Percentiles rank a stretch among this genome's conserved stretches.
These are phyloP conservation scores for Heteromurus nitidus DNA, from an alignment of 2,888 invertebrate species.

Conservation along the genomic window DNA sequence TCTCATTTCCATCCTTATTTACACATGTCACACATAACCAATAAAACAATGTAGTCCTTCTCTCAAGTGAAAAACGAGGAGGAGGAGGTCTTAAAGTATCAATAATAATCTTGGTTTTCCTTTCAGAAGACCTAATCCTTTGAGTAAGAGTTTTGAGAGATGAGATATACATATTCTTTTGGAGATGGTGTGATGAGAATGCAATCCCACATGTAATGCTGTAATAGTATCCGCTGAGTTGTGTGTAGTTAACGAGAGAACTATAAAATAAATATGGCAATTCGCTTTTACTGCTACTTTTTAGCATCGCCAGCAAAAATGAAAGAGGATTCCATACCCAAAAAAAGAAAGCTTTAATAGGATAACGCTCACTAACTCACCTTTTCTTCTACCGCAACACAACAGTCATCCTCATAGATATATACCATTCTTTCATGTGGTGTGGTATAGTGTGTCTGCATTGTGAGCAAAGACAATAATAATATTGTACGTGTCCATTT, in stretches of 20 bases:
- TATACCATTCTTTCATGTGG: too few species aligned
- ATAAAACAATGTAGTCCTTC: conserved; percentile 26
- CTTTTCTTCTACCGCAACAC: too few species aligned
- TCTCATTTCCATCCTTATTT: conserved; percentile 6
- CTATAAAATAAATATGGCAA: conserved; percentile 14
- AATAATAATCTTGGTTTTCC: conserved; percentile 17
- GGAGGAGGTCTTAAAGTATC: conserved; percentile 20
- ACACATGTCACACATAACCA: conserved; percentile 15
- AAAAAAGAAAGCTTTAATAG: too few species aligned
- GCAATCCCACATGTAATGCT: too few species aligned
- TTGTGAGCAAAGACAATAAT: conserved; percentile 12
- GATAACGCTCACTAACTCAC: too few species aligned
- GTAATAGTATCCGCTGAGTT: not conserved
- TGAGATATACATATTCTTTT: too few species aligned
- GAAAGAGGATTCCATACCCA: too few species aligned
- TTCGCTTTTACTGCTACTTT: not conserved
- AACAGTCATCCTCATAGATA: too few species aligned
- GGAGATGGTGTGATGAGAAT: conserved; percentile 13
- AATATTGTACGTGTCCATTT: not conserved
- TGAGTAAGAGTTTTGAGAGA: too few species aligned
- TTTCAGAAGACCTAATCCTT: not conserved
- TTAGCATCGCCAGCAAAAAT: not conserved
- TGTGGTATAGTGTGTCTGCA: too few species aligned
- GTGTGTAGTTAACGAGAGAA: conserved; percentile 11
- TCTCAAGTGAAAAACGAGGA: not conserved